A percentile compares a stretch with the other conserved stretches of the same genome.
phyloP scores from a whole-genome alignment of 2,888 invertebrate species.

The Podabrus alpinus region DNA sequence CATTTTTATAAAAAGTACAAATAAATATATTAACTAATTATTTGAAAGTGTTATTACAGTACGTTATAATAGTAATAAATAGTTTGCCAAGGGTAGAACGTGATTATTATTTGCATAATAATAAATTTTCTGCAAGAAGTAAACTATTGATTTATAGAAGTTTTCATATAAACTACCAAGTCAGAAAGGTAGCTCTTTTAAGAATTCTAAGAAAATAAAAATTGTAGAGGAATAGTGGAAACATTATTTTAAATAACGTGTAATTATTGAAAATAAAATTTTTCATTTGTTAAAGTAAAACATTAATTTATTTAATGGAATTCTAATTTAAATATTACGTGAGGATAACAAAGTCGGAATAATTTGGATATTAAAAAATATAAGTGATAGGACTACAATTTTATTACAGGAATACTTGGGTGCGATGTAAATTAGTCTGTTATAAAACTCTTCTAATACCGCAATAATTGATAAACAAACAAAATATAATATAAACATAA shows the following conservation, averaged over 20 bases:
- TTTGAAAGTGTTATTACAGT: neutral
- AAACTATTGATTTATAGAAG: neutral
- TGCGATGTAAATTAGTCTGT: neutral
- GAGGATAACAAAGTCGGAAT: neutral
- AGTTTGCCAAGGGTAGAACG: constrained; percentile 10
- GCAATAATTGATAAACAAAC: too few relatives aligned
- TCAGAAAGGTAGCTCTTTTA: neutral
- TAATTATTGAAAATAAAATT: neutral
- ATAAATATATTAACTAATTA: neutral
- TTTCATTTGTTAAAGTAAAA: neutral
- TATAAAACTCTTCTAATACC: neutral
- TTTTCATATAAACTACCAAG: neutral
- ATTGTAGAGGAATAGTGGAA: neutral
- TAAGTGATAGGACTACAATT: neutral
- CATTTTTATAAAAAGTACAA: neutral
- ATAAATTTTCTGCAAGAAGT: neutral
- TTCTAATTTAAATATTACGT: neutral
- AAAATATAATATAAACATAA: too few relatives aligned
- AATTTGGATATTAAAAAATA: neutral
- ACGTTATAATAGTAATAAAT: neutral
- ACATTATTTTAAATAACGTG: neutral
- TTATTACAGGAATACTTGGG: neutral
- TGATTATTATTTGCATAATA: constrained; percentile 18
- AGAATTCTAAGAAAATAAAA: neutral
- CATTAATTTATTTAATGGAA: neutral